Evolutionary conservation across 2,113 vertebrate genomes (phyloP).

Genomic region (Eupsittula cactorum): DNA sequence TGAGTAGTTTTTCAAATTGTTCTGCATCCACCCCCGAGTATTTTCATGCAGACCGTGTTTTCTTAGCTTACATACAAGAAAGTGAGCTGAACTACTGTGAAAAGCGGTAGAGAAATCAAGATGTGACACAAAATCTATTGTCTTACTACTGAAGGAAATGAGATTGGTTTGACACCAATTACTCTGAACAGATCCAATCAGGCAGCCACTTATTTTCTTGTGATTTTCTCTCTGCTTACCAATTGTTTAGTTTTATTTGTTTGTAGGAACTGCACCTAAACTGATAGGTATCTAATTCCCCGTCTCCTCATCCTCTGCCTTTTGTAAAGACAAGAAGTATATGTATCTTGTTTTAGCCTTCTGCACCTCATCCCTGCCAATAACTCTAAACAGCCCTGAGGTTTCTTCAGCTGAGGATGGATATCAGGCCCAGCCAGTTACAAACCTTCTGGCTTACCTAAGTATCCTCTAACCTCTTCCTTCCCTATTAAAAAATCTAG

Average conservation of each 20-base stretch:
- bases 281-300: background rate
- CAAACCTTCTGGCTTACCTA: background rate
- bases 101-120: background rate
- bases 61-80: background rate
- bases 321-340: background rate
- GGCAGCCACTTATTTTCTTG: background rate
- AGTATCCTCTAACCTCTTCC: background rate
- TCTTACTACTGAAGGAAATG: background rate
- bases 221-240: background rate
- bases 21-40: background rate
- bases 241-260: background rate
- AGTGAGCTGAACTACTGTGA: background rate
- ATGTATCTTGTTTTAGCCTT: background rate
- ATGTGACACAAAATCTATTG: conserved; percentile 18
- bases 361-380: background rate
- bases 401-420: background rate
- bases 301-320: background rate
- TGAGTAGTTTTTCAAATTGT: background rate
- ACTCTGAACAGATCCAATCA: background rate
- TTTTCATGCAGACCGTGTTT: background rate
- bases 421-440: background rate
- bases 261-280: background rate
- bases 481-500: background rate
- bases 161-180: conserved; percentile 39
- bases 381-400: background rate